A percentile compares a stretch with the other conserved stretches of the same genome.
Evolutionary conservation across 2,888 invertebrate genomes (phyloP).

Genomic region (Rhyacophila evoluta): DNA sequence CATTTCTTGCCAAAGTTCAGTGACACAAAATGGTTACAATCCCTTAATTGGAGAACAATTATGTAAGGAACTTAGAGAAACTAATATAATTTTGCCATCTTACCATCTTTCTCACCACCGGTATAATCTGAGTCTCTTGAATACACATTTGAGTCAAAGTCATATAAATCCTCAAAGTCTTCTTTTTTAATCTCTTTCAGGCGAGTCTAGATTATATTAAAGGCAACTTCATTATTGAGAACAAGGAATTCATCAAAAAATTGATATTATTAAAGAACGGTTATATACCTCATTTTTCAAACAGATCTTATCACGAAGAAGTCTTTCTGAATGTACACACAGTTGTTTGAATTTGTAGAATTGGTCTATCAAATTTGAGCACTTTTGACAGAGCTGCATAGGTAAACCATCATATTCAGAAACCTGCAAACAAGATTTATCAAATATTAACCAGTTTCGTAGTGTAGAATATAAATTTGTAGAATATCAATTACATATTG

Average conservation of each 20-base stretch:
- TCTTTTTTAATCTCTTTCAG: neutral
- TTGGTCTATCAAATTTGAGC: slow-evolving; percentile 9
- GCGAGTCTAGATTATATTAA: too few relatives aligned
- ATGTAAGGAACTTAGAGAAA: too few relatives aligned
- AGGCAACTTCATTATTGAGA: too few relatives aligned
- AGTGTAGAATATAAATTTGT: neutral
- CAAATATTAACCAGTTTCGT: neutral
- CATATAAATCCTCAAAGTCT: neutral
- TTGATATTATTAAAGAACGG: neutral
- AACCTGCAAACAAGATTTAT: neutral
- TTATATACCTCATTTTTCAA: neutral
- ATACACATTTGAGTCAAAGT: neutral
- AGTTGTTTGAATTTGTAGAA: slow-evolving; percentile 23
- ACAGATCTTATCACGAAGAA: neutral
- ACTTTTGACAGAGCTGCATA: neutral
- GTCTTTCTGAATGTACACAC: slow-evolving; percentile 12
- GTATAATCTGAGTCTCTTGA: neutral
- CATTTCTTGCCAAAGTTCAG: too few relatives aligned
- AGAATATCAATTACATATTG: too few relatives aligned
- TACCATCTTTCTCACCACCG: neutral
- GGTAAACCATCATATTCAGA: slow-evolving; percentile 6
- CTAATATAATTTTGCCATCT: too few relatives aligned
- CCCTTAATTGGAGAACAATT: too few relatives aligned
- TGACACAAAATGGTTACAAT: too few relatives aligned
- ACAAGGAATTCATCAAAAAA: neutral